phyloP scores from a whole-genome alignment of 2,888 invertebrate species.

The Electrophaes corylata region DNA sequence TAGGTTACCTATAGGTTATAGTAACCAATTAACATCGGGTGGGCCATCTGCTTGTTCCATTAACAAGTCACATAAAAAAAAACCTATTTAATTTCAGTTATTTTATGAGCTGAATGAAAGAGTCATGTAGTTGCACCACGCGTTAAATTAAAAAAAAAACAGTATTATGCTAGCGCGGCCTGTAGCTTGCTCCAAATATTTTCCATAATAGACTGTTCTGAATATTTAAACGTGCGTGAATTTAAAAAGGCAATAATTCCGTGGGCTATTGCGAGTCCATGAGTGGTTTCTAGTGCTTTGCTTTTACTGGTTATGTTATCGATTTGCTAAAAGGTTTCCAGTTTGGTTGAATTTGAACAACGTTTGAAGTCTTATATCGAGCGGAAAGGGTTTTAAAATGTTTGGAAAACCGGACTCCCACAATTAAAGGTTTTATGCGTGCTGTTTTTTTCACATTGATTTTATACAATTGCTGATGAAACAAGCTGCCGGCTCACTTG shows the following conservation, averaged over 20 bases:
- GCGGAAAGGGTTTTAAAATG: slow-evolving; percentile 1
- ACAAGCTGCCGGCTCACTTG: too few species aligned
- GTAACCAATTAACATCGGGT: too few species aligned
- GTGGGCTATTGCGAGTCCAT: slow-evolving; percentile 9
- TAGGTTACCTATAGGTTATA: too few species aligned
- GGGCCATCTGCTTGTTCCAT: too few species aligned
- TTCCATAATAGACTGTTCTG: slow-evolving; percentile 26
- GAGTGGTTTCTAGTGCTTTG: slow-evolving; percentile 24
- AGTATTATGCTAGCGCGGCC: slow-evolving; percentile 7
- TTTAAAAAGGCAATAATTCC: slow-evolving; percentile 21
- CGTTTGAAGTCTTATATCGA: slow-evolving; percentile 5
- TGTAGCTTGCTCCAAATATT: slow-evolving; percentile 26
- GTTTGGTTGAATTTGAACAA: slow-evolving; percentile 9
- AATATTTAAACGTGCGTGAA: slow-evolving; percentile 27
- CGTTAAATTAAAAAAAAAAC: slow-evolving; percentile 20
- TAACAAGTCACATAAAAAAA: too few species aligned
- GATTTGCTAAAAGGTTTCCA: slow-evolving; percentile 17
- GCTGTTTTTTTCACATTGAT: background rate
- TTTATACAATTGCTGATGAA: too few species aligned
- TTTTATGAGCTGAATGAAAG: slow-evolving; percentile 9
- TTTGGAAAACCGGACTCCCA: background rate
- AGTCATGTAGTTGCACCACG: slow-evolving; percentile 12
- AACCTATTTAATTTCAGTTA: background rate
- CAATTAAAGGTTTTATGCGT: background rate
- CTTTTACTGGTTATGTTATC: slow-evolving; percentile 8